Percentiles rank a stretch among this genome's conserved stretches.
These are phyloP conservation scores for Pagrus major DNA, from an alignment of 2,113 vertebrate genomes.

Conservation along the genomic window DNA sequence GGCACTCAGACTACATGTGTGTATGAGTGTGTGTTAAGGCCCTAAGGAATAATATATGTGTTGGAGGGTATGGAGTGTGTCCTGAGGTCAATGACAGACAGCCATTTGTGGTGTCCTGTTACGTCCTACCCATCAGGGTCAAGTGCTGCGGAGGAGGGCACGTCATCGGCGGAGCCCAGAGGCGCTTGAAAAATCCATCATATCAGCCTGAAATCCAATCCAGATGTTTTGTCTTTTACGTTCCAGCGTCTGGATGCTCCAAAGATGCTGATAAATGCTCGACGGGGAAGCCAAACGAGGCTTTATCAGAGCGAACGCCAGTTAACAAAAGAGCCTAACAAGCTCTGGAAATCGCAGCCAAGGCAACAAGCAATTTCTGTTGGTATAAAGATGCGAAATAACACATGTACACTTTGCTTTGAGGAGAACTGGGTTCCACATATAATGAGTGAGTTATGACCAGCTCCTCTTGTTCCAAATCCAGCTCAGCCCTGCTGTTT, in stretches of 20 bases:
- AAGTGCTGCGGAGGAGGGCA: constrained; percentile 43
- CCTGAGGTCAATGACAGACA: constrained; percentile 70
- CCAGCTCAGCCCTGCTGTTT: constrained; percentile 60
- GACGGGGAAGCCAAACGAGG: constrained; percentile 6
- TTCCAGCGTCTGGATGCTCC: not conserved
- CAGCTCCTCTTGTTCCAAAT: constrained; percentile 58
- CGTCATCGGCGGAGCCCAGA: constrained; percentile 10
- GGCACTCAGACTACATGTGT: constrained; percentile 21
- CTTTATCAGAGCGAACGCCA: constrained; percentile 26
- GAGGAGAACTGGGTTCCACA: constrained; percentile 25
- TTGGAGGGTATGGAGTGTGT: constrained; percentile 48
- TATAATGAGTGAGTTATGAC: constrained; percentile 56
- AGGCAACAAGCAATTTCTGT: constrained; percentile 24
- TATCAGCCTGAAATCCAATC: not conserved
- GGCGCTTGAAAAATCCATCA: constrained; percentile 12
- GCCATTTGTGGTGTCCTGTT: constrained; percentile 65
- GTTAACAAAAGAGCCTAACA: constrained; percentile 53
- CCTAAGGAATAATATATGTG: constrained; percentile 56
- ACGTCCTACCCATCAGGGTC: constrained; percentile 64
- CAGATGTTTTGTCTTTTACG: constrained; percentile 14
- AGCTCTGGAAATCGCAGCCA: constrained; percentile 37
- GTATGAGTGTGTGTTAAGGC: constrained; percentile 16
- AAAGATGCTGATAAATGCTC: not conserved
- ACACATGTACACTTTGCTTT: constrained; percentile 39
- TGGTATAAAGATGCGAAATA: constrained; percentile 32